These are phyloP conservation scores for Apoderus coryli DNA, from an alignment of 2,888 invertebrate species.

Conservation along the genomic window DNA sequence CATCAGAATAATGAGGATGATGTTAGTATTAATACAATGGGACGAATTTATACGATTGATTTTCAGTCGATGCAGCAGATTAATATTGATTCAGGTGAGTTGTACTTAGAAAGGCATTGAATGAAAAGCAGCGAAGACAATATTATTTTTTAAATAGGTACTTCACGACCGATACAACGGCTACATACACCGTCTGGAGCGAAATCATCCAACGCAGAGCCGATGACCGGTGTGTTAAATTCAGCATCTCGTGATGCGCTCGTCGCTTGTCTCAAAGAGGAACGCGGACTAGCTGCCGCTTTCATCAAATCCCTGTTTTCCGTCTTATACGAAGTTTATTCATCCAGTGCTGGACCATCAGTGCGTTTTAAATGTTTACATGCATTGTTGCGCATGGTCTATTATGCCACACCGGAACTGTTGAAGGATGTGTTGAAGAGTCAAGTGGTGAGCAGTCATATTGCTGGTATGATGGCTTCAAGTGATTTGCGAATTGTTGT, in stretches of 20 bases:
- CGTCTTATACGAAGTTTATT: slow-evolving; percentile 95
- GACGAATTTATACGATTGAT: slow-evolving; percentile 91
- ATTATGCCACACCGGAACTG: slow-evolving; percentile 79
- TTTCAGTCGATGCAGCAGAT: slow-evolving; percentile 97
- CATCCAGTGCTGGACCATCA: slow-evolving; percentile 93
- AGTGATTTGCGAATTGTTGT: slow-evolving; percentile 93
- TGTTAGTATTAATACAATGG: slow-evolving; percentile 80
- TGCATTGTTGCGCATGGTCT: slow-evolving; percentile 91
- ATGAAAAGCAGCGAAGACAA: no score
- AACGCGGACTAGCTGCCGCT: slow-evolving; percentile 52
- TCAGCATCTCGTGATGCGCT: slow-evolving; percentile 44
- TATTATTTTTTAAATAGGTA: no score
- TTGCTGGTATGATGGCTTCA: slow-evolving; percentile 97
- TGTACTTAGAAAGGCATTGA: neutral
- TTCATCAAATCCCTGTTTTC: slow-evolving; percentile 68
- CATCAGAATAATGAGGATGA: slow-evolving; percentile 91
- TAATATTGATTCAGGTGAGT: slow-evolving; percentile 80
- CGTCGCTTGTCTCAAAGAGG: slow-evolving; percentile 53
- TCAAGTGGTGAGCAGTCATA: slow-evolving; percentile 84
- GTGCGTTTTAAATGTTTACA: slow-evolving; percentile 94
- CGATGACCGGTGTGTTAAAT: slow-evolving; percentile 22
- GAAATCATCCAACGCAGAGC: slow-evolving; percentile 21
- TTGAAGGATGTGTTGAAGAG: slow-evolving; percentile 60
- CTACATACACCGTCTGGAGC: slow-evolving; percentile 50
- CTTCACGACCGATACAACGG: slow-evolving; percentile 62